Conservation (phyloP, 1,140 invertebrate species). For the Cherax destructor region DNA sequence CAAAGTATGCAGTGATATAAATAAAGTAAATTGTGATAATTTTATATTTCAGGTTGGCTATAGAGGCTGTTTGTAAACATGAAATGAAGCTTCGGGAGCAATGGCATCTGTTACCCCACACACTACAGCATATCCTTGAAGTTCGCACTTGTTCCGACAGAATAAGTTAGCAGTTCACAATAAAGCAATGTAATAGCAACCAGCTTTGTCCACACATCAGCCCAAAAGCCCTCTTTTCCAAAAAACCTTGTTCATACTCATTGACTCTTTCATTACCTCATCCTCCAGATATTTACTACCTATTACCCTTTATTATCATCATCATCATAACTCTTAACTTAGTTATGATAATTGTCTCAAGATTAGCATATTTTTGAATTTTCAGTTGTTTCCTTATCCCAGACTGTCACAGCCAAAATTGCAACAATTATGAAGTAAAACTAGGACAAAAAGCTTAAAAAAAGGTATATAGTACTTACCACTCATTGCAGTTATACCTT, state of each 20-base stretch:
- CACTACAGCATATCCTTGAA: conserved; percentile 33
- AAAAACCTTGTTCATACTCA: background rate
- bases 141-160: background rate
- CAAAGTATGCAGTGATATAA: too few species aligned
- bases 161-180: conserved; percentile 21
- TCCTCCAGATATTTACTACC: conserved; percentile 34
- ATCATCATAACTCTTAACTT: conserved; percentile 33
- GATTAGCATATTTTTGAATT: background rate
- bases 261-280: conserved; percentile 26
- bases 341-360: conserved; percentile 28
- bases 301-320: conserved; percentile 35
- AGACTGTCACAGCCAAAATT: too few species aligned
- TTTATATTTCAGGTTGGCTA: conserved; percentile 23
- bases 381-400: too few species aligned
- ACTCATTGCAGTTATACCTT: too few species aligned
- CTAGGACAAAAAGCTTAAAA: too few species aligned
- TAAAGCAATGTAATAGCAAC: background rate
- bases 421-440: too few species aligned
- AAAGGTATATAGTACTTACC: too few species aligned
- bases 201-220: background rate
- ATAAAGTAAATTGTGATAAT: too few species aligned
- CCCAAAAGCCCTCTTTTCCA: background rate
- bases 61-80: conserved; percentile 19
- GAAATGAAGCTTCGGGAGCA: background rate
- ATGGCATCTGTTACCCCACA: conserved; percentile 18